Evolutionary conservation across 2,797 vertebrate species (phyloP), one percentile per base, ranked within the genome.

Genomic region (Menidia menidia): DNA sequence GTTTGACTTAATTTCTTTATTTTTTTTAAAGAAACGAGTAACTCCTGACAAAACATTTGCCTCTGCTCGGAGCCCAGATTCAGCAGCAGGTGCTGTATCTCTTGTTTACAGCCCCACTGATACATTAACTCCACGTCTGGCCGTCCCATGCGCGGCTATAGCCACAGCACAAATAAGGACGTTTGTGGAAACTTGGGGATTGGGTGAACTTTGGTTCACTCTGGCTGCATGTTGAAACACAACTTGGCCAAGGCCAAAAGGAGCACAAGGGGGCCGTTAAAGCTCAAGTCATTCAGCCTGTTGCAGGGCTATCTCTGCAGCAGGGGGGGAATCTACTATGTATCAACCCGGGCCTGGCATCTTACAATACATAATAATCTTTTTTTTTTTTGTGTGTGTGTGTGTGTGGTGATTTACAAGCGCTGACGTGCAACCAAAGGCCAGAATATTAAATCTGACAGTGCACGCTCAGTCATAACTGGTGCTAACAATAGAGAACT

Each of bases 11-110:
- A 11, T 32, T 58, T 53, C 32, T 39, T 5, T 19, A 15, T 43
- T 30, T 33, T 14, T 31, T 58, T 53, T 39, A 35, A 4, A 16
- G 31, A 25, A 58, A 67, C 64, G 45, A 15, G 13, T 33, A 41
- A 63, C 58, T 56, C 8, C 30, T 68, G 67, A 65, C 16, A 45
- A 43, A 25, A 42, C 19, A 25, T 35, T 41, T 47, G 48, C 44
- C 72, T 65, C 39, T 12, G n/a, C n/a, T 42, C 32, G 0, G 18
- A 59, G 57, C 6, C 14, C 65, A 48, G 60, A 61, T 70, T 35
- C n/a, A 69, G 75, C 77, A 86, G 55, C 90, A 92, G 87, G 89
- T 90, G 87, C 71, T 73, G 50, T 78, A 82, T 88, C 75, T 88
- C 75, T 63, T 80, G 81, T 87, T 88, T 85, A 88, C 44, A 52